These are phyloP conservation scores for Cyprinus carpio DNA, from an alignment of 2,113 vertebrate genomes.

Conservation along the genomic window DNA sequence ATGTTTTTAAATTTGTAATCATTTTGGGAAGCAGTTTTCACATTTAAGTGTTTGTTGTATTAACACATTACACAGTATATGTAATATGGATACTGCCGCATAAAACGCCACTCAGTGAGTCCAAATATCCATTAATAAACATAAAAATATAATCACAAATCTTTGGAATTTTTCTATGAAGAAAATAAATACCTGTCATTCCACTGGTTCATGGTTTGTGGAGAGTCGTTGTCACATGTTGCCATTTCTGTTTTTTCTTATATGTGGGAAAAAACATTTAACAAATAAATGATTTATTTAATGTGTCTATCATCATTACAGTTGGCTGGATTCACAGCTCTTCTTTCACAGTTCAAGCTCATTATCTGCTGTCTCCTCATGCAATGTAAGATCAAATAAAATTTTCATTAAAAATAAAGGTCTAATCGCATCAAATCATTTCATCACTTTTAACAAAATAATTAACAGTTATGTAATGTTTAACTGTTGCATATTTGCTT, in stretches of 20 bases:
- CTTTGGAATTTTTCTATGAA: neutral
- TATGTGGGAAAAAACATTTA: neutral
- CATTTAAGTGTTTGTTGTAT: neutral
- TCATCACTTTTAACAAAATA: neutral
- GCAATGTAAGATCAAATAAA: neutral
- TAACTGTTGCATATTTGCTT: neutral
- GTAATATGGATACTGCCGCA: neutral
- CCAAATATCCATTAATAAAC: neutral
- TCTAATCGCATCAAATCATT: neutral
- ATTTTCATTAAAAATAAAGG: neutral
- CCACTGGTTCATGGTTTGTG: too few species aligned
- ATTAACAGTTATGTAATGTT: neutral
- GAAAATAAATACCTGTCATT: neutral
- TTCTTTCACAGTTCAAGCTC: neutral
- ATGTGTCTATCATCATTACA: neutral
- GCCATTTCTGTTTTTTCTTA: too few species aligned
- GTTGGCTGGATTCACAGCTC: neutral
- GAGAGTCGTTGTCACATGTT: neutral
- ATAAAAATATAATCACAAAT: neutral
- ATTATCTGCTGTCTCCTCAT: conserved; percentile 8
- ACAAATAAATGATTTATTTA: neutral
- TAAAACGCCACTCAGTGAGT: neutral
- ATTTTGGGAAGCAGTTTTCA: neutral
- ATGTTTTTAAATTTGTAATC: too few species aligned
- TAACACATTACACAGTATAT: neutral